Evolutionary conservation across 2,797 vertebrate genomes (phyloP), one percentile per base, ranked within the genome.

Genomic region (Pitangus sulphuratus): DNA sequence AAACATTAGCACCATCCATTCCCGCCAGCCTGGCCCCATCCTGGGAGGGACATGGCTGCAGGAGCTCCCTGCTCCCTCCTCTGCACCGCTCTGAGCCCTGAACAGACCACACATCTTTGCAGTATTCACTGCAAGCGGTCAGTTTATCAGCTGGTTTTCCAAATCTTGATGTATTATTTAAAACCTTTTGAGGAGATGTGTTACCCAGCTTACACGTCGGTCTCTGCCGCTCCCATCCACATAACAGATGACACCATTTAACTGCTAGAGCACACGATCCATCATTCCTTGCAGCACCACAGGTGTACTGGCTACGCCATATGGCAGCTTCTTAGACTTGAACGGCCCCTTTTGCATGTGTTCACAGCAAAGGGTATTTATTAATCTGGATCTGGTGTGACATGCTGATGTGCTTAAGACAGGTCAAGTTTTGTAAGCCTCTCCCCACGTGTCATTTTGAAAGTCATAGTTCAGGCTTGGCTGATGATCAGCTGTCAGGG

Each of bases 241-340:
- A 71, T 92, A 90, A 97, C 87, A 81, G 91, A 97, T 96, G 91
- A 83, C 94, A 87, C 76, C 70, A 69, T 89, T 95, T 94, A 91
- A 42, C 53, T 92, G 79, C 74, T 56, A 54, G 60, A 96, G 84
- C 94, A 92, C 54, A 8, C 8, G 33, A 96, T 96, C 89, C 90
- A 96, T 97, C 94, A 96, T 87, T 89, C 58, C 77, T 51, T 60
- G 79, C 87, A 95, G 62, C 90, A 53, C 93, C 74, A 72, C 96
- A 95, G 95, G 94, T 95, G 77, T 40, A 24, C 70, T 64, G 79
- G 80, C 90, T 89, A 7, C 0, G 2, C 95, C 96, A 96, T 95
- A 97, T 97, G 96, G 95, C 93, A 94, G 1, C 64, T 87, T 33
- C 94, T 82, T 47, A 62, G 53, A 62, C 42, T 28, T 17, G 50